These are phyloP conservation scores for Laticauda colubrina DNA, from an alignment of 2,113 vertebrate species.

Conservation along the genomic window DNA sequence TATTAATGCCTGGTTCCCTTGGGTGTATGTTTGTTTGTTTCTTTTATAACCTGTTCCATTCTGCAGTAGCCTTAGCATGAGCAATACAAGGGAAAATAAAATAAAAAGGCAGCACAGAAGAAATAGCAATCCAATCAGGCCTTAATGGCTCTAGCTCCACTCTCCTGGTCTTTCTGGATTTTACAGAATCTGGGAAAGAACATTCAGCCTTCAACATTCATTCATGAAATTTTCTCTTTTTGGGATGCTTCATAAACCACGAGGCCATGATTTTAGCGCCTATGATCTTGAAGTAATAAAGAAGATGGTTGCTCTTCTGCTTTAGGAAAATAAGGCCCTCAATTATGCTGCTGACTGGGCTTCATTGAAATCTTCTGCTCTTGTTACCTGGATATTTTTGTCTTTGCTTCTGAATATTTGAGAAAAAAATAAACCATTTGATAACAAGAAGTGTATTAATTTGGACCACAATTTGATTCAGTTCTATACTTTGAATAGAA, in stretches of 20 bases:
- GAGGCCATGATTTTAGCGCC: neutral
- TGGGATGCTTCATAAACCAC: neutral
- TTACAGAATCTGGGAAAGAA: neutral
- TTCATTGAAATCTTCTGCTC: neutral
- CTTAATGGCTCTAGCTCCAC: neutral
- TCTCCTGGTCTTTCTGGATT: neutral
- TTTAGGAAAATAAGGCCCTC: neutral
- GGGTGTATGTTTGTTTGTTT: neutral
- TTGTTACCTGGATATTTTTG: neutral
- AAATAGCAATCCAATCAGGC: neutral
- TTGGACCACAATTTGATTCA: neutral
- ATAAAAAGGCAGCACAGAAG: neutral
- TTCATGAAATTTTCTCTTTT: neutral
- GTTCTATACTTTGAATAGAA: neutral
- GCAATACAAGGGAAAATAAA: neutral
- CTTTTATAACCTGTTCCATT: neutral
- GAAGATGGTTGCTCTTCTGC: neutral
- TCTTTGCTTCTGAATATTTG: neutral
- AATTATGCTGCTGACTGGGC: neutral
- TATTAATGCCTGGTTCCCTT: neutral
- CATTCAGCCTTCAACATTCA: neutral
- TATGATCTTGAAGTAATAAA: neutral
- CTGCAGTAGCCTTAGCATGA: neutral
- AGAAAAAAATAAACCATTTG: neutral
- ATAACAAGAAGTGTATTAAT: neutral